Percentiles rank a stretch among this genome's conserved stretches.
These are phyloP conservation scores for Drosophila prosaltans DNA, from an alignment of 1,140 invertebrate species.

Conservation along the genomic window DNA sequence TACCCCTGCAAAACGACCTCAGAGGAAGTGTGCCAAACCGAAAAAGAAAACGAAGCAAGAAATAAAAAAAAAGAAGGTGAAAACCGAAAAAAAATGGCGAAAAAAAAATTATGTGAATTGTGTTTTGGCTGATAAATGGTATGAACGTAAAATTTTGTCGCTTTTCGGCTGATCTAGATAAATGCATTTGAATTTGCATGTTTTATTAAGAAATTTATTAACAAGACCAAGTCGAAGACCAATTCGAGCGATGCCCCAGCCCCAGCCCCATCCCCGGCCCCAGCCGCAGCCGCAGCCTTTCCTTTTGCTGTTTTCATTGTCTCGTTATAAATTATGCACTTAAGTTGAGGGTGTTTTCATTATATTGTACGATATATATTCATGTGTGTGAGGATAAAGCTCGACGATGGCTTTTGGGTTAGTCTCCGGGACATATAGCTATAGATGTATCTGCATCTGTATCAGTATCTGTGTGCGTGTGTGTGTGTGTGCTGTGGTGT, in stretches of 20 bases:
- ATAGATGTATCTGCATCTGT: too few relatives aligned
- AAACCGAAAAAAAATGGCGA: slow-evolving; percentile 14
- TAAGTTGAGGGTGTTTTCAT: slow-evolving; percentile 82
- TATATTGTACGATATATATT: slow-evolving; percentile 40
- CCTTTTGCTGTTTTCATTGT: slow-evolving; percentile 55
- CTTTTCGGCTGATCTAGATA: slow-evolving; percentile 79
- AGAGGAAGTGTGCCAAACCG: slow-evolving; percentile 72
- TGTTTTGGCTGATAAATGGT: slow-evolving; percentile 70
- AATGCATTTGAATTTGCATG: slow-evolving; percentile 81
- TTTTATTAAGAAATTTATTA: slow-evolving; percentile 82
- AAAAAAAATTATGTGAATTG: slow-evolving; percentile 19
- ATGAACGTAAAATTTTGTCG: slow-evolving; percentile 77
- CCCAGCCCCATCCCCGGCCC: slow-evolving; percentile 28
- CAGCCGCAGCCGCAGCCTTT: slow-evolving; percentile 13
- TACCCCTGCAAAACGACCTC: slow-evolving; percentile 40
- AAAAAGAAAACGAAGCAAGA: slow-evolving; percentile 19
- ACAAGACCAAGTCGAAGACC: slow-evolving; percentile 47
- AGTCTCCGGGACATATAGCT: slow-evolving; percentile 22
- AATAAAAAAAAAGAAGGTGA: slow-evolving; percentile 19
- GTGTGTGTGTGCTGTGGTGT: slow-evolving; percentile 49
- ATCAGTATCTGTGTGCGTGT: slow-evolving; percentile 18
- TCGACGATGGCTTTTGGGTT: slow-evolving; percentile 52
- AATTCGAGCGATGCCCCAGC: slow-evolving; percentile 3
- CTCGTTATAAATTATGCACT: slow-evolving; percentile 81
- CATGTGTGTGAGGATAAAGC: slow-evolving; percentile 54